A percentile compares a stretch with the other conserved stretches of the same genome.
These are phyloP conservation scores for Agapornis roseicollis DNA, from an alignment of 2,113 vertebrate genomes.

Conservation along the genomic window DNA sequence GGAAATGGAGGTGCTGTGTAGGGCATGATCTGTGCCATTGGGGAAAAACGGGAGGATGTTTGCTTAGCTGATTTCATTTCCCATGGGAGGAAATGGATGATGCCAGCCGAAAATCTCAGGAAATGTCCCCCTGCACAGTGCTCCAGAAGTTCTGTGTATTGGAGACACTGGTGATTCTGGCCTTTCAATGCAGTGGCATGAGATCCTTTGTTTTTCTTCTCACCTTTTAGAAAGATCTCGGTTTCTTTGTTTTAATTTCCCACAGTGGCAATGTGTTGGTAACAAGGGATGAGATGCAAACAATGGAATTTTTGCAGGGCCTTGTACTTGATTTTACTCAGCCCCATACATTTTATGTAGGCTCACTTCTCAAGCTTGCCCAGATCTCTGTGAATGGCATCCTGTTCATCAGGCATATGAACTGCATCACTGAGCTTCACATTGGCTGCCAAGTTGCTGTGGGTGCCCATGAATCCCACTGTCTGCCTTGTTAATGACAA, in stretches of 20 bases:
- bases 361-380: neutral
- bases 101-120: neutral
- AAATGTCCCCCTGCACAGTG: neutral
- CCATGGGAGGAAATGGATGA: neutral
- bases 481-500: neutral
- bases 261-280: neutral
- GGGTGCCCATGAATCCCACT: neutral
- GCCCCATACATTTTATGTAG: neutral
- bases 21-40: rapidly evolving
- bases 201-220: neutral
- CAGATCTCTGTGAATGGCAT: neutral
- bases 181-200: neutral
- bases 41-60: neutral
- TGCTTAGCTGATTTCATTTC: neutral
- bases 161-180: neutral
- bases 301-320: neutral
- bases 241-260: rapidly evolving
- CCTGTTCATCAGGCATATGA: neutral
- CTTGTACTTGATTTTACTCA: neutral
- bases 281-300: neutral
- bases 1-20: neutral
- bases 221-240: neutral
- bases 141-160: neutral
- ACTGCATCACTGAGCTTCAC: neutral
- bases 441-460: neutral